These are phyloP conservation scores for Oceanites oceanicus DNA, from an alignment of 2,113 vertebrate genomes.

Conservation along the genomic window DNA sequence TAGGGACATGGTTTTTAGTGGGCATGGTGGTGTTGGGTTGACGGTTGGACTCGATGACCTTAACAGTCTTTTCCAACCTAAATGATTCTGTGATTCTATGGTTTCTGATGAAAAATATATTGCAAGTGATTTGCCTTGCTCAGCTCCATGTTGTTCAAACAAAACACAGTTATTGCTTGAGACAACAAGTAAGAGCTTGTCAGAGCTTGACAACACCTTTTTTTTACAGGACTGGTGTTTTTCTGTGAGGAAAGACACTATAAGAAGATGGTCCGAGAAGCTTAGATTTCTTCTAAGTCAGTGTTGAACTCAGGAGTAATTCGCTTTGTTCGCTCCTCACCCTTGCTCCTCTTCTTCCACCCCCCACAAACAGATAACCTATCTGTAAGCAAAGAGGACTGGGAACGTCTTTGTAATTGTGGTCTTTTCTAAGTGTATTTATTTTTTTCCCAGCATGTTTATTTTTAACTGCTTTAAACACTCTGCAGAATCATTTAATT, in stretches of 20 bases:
- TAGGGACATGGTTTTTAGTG: no score
- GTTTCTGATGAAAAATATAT: neutral
- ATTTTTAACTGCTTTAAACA: constrained; percentile 10
- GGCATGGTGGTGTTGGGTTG: no score
- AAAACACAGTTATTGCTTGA: neutral
- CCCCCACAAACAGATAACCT: neutral
- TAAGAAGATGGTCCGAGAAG: neutral
- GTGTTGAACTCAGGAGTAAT: neutral
- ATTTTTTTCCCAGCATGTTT: neutral
- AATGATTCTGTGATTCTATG: no score
- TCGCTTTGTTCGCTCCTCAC: neutral
- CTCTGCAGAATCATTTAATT: neutral
- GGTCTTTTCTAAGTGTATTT: neutral
- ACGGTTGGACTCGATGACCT: no score
- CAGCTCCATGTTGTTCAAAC: neutral
- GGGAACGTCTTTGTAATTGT: neutral
- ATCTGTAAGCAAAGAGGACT: neutral
- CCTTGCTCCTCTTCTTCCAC: neutral
- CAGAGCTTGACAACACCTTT: neutral
- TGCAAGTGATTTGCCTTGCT: neutral
- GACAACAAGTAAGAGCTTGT: no score
- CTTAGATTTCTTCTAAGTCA: neutral
- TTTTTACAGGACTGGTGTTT: neutral
- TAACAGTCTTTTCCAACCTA: no score
- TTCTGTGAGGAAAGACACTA: neutral